Evolutionary conservation across 2,797 vertebrate genomes (phyloP).

Genomic region (Pangasius sanitwongsei): DNA sequence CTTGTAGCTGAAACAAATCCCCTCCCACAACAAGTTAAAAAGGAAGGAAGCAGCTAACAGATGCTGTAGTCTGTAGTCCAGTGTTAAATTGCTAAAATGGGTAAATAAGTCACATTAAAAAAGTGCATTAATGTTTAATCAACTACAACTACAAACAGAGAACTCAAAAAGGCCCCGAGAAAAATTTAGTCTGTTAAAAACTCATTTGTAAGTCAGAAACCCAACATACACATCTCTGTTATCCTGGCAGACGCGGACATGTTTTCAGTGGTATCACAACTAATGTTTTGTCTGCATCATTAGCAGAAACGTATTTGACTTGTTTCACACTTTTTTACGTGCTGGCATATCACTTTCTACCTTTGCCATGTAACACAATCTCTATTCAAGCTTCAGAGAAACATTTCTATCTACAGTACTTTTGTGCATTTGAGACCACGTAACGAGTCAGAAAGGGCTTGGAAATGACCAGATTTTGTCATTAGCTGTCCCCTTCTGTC

Average conservation of each 20-base stretch:
- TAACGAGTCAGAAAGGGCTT: slow-evolving; percentile 48
- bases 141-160: slow-evolving; percentile 38
- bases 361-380: slow-evolving; percentile 11
- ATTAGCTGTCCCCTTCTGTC: slow-evolving; percentile 50
- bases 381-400: slow-evolving; percentile 28
- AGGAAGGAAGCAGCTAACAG: neutral
- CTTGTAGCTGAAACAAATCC: slow-evolving; percentile 5
- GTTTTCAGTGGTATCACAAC: slow-evolving; percentile 1
- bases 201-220: neutral
- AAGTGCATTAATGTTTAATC: slow-evolving; percentile 31
- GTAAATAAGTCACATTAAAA: neutral
- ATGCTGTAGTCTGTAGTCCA: neutral
- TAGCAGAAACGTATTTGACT: neutral
- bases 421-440: slow-evolving; percentile 46
- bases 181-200: neutral
- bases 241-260: neutral
- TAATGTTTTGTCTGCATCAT: slow-evolving; percentile 12
- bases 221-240: neutral
- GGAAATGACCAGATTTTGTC: slow-evolving; percentile 50
- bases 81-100: neutral
- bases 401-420: slow-evolving; percentile 36
- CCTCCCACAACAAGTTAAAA: neutral
- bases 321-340: slow-evolving; percentile 23
- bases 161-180: neutral
- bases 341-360: slow-evolving; percentile 34